Evolutionary conservation across 2,797 vertebrate genomes (phyloP), one percentile per base, ranked within the genome.

Genomic region (Falco biarmicus): DNA sequence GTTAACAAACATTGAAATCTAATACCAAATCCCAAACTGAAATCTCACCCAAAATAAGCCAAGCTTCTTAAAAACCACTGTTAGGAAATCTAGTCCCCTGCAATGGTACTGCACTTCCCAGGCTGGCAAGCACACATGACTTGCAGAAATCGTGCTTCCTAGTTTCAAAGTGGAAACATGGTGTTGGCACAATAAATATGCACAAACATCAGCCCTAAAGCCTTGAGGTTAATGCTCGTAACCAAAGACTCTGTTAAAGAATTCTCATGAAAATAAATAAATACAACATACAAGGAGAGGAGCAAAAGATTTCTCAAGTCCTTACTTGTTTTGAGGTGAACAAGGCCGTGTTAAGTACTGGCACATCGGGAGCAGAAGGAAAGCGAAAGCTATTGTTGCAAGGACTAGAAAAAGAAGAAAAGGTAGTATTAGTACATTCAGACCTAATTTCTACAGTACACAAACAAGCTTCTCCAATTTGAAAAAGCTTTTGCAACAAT

Each of bases 291-390:
- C 22, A 63, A 89, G 50, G 77, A 41, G 65, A 95, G 31, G 17
- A 95, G 73, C 39, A 89, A 57, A 92, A 65, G 32, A 53, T 53
- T 74, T 51, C 48, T 74, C 84, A 50, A 95, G 70, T 97, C 90
- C 99, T 99, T 99, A 99, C 99, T 99, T 99, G 99, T 99, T 99
- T 96, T 99, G 99, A 95, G 99, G 98, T 78, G 99, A 99, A 98
- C 99, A 99, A 97, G 99, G 99, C 97, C 99, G 98, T 97, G 99
- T 99, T 98, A 99, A 98, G 98, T 99, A 99, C 99, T 99, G 99
- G 98, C 99, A 99, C 99, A 99, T 99, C 76, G 99, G 99, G 98
- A 99, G 98, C 97, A 99, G 98, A 80, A 99, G 99, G 97, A 99
- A 99, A 97, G 99, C 99, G 96, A 99, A 99, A 69, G 99, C 99